phyloP scores from a whole-genome alignment of 2,888 invertebrate genomes.

The Orthosia gracilis region DNA sequence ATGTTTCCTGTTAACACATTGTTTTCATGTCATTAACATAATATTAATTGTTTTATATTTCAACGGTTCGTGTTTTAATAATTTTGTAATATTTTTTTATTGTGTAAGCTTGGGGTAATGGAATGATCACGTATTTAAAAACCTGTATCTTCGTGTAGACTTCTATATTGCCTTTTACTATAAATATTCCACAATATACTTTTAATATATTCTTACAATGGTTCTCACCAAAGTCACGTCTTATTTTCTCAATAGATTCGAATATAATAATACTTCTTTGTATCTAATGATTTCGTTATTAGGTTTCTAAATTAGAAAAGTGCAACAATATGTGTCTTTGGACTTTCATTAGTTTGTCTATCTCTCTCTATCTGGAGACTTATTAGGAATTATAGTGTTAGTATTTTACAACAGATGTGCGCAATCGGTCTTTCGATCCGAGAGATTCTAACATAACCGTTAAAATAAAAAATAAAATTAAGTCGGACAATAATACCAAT shows the following conservation, averaged over 20 bases:
- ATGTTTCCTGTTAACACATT: constrained; percentile 64
- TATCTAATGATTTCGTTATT: constrained; percentile 17
- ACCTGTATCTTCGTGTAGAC: not conserved
- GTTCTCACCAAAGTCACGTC: constrained; percentile 15
- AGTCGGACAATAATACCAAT: not conserved
- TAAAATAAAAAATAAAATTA: too few relatives aligned
- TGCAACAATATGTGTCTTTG: not conserved
- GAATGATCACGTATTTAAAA: constrained; percentile 19
- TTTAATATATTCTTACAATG: constrained; percentile 5
- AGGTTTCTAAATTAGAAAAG: constrained; percentile 15
- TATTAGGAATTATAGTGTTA: not conserved
- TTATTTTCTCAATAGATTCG: constrained; percentile 22
- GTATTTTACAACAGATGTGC: constrained; percentile 3
- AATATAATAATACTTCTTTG: constrained; percentile 11
- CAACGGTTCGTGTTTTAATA: constrained; percentile 41
- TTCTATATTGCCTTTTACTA: not conserved
- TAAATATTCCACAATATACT: not conserved
- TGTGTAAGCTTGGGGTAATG: constrained; percentile 1
- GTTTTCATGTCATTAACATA: constrained; percentile 60
- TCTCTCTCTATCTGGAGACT: not conserved
- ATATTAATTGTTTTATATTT: constrained; percentile 50
- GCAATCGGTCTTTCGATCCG: not conserved
- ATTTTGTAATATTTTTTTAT: constrained; percentile 7
- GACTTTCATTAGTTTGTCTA: constrained; percentile 22
- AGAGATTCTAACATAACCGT: not conserved